Base-by-base conservation (phyloP, 2,113 vertebrate species). In the Tragelaphus buxtoni region DNA sequence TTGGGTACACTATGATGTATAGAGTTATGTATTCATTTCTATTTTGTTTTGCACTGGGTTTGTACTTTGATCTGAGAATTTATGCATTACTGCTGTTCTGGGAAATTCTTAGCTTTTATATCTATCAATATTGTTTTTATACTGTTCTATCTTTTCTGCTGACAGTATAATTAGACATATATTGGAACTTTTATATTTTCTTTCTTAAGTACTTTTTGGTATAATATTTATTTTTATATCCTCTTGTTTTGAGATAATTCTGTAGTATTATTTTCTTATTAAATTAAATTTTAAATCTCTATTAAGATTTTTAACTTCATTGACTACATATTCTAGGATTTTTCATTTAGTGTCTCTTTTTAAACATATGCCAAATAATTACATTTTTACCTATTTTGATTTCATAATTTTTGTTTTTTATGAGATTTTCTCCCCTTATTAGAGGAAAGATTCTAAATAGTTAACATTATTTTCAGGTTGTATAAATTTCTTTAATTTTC, bases 401-500 rank as follows among this genome's bases (percentile, higher is more conserved):
- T 91, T 96, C 49, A 55, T 6, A 82, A 32, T 63, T 84, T 22
- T 81, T 81, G 17, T 26, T 58, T 61, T 60, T 82, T n/a, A 42
- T 80, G 35, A 16, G 60, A 2, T 56, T 51, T 65, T 49, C 80
- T 42, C 35, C n/a, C 28, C 7, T 63, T 63, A 45, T 35, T 63
- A 88, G 30, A 53, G 56, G 26, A 82, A 56, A 30, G 16, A 76
- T 61, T 39, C 32, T 72, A 61, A 87, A 74, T 63, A 94, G 18
- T 96, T 45, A 32, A 65, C 63, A 47, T 85, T 93, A 11, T 83
- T 91, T 88, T 83, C 32, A 77, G 26, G 65, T 58, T 77, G 20
- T 94, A 9, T 5, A 84, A 83, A 55, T 82, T 96, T 76, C 61
- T 96, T 91, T 58, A 88, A 49, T 94, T 35, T 35, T 65, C n/a